Percentiles rank a stretch among this genome's conserved stretches.
Evolutionary conservation across 2,113 vertebrate species (phyloP).

Genomic region (Passer montanus): DNA sequence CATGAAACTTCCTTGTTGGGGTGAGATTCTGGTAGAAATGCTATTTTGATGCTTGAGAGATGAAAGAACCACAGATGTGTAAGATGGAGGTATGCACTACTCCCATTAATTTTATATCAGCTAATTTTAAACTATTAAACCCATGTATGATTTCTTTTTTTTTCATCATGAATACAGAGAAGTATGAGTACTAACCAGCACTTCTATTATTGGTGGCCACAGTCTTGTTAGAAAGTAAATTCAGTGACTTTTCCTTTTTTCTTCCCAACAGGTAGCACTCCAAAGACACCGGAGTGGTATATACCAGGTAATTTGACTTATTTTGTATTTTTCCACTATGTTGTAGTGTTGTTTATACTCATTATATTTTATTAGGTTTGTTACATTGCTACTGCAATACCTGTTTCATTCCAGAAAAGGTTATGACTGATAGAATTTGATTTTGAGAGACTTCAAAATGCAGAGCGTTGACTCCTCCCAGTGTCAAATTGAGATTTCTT

Average conservation of each 20-base stretch:
- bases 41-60: not conserved
- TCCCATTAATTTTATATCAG: not conserved
- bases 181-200: not conserved
- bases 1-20: not conserved
- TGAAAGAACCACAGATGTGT: not conserved
- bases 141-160: not conserved
- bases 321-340: not conserved
- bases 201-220: not conserved
- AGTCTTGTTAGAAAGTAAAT: not conserved
- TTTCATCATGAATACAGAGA: not conserved
- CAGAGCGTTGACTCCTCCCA: not conserved
- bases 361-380: not conserved
- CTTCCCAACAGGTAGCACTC: slow-evolving; percentile 76
- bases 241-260: not conserved
- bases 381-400: not conserved
- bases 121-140: not conserved
- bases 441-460: not conserved
- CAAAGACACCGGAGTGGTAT: slow-evolving; percentile 88
- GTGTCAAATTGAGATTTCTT: not conserved
- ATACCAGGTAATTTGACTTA: slow-evolving; percentile 83
- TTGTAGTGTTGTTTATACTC: not conserved
- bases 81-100: not conserved
- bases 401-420: not conserved
- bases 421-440: not conserved
- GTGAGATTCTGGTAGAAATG: not conserved